Base-by-base conservation (phyloP, 1,140 invertebrate species). In the Trachymyrmex septentrionalis region DNA sequence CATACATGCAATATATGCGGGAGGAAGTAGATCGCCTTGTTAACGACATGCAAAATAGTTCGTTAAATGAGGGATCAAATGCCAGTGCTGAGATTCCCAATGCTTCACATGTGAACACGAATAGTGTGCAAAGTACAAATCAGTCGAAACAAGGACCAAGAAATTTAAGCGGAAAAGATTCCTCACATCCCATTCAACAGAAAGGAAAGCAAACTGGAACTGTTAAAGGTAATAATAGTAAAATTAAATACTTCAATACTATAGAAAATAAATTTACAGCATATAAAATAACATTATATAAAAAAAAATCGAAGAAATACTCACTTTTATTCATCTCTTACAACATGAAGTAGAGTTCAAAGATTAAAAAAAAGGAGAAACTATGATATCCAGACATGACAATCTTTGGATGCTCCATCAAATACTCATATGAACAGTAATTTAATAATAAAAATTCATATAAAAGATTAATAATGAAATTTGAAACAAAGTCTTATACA, bases 21-120 rank as follows among this genome's bases (percentile, higher is more conserved):
- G 76, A 86, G 6, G 88, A 86, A 24, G 10, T 86, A 55, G 27
- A 50, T 14, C 67, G 66, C 30, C 64, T 86, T 57, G 57, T 73
- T 5, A 69, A 66, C 1, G 73, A 59, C 10, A 64, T 82, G 48
- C 81, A 87, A 30, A 53, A 90, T 57, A 87, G 86, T 53, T 73
- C 57, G 16, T 4, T 90, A 44, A 53, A 77, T 16, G 87, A 71
- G 0, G 30, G 24, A 50, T 48, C 69, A 24, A 10, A n/a, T 30
- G 53, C 1, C 21, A 87, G 27, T 38, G 61, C 63, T 57, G 44
- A 66, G 0, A 30, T 10, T 6, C n/a, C 55, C 10, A 85, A 76
- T 16, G 71, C n/a, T 12, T 53, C 14, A 21, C 16, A 72, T 27
- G 50, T 50, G 38, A 77, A 19, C 9, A 48, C 16, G 21, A 90